phyloP scores from a whole-genome alignment of 2,888 invertebrate species.

The Drosophila putrida region DNA sequence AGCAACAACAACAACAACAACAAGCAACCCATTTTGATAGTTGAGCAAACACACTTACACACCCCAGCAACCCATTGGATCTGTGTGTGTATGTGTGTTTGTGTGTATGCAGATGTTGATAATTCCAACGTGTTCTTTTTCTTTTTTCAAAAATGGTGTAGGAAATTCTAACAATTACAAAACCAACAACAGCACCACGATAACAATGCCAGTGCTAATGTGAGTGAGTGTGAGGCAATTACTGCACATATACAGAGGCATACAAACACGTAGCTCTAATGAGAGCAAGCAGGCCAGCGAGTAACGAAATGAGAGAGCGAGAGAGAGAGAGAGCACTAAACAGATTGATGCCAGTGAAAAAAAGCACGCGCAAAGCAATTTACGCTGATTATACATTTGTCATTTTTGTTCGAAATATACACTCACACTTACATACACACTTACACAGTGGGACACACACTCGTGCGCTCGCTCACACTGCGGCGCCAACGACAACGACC shows the following conservation, averaged over 20 bases:
- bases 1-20: constrained; percentile 6
- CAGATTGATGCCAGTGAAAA: constrained; percentile 52
- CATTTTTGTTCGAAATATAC: constrained; percentile 68
- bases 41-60: constrained; percentile 38
- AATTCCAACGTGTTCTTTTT: constrained; percentile 47
- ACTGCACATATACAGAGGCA: constrained; percentile 26
- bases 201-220: constrained; percentile 40
- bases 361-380: constrained; percentile 76
- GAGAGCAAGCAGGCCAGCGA: constrained; percentile 42
- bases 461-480: constrained; percentile 63
- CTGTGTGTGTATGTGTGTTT: constrained; percentile 11
- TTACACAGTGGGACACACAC: constrained; percentile 43
- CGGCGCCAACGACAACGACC: constrained; percentile 50
- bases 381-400: constrained; percentile 76
- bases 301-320: constrained; percentile 33
- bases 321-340: constrained; percentile 27
- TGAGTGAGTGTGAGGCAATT: constrained; percentile 48
- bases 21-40: constrained; percentile 58
- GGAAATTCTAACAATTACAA: constrained; percentile 64
- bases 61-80: constrained; percentile 43
- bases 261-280: constrained; percentile 24
- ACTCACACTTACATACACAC: constrained; percentile 18
- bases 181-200: constrained; percentile 47
- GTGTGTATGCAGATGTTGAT: constrained; percentile 59
- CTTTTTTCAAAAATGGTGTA: constrained; percentile 69